These are phyloP conservation scores for Sternotherus odoratus DNA, from an alignment of 2,797 vertebrate species.

Conservation along the genomic window DNA sequence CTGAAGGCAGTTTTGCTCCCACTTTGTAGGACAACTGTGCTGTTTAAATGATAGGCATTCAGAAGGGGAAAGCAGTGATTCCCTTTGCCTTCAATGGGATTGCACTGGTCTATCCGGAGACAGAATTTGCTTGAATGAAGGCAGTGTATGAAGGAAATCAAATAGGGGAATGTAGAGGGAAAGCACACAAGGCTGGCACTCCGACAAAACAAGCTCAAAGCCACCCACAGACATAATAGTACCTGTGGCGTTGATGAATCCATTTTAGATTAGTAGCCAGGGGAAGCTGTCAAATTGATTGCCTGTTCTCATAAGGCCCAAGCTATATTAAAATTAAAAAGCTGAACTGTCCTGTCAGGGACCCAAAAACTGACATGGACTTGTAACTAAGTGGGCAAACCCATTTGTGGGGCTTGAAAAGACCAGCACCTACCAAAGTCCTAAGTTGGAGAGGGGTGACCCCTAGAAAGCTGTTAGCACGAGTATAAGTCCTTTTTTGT, in stretches of 20 bases:
- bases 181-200: constrained; percentile 37
- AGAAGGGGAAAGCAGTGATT: constrained; percentile 35
- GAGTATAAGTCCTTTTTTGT: background rate
- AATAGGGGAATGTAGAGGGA: background rate
- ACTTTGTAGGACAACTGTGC: constrained; percentile 25
- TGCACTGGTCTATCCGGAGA: constrained; percentile 31
- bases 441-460: background rate
- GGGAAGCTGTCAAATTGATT: background rate
- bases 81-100: constrained; percentile 49
- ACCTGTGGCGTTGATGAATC: constrained; percentile 27
- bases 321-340: background rate
- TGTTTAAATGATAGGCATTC: constrained; percentile 43
- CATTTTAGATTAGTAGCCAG: constrained; percentile 44
- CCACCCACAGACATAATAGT: background rate
- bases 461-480: background rate
- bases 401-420: background rate
- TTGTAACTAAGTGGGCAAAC: background rate
- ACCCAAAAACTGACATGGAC: background rate
- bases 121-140: constrained; percentile 51
- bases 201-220: constrained; percentile 38
- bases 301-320: background rate
- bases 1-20: constrained; percentile 22
- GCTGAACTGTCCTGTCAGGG: background rate
- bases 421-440: background rate
- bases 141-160: constrained; percentile 53